Conservation (phyloP, 2,797 vertebrate genomes). For the Cirrhinus mrigala region DNA sequence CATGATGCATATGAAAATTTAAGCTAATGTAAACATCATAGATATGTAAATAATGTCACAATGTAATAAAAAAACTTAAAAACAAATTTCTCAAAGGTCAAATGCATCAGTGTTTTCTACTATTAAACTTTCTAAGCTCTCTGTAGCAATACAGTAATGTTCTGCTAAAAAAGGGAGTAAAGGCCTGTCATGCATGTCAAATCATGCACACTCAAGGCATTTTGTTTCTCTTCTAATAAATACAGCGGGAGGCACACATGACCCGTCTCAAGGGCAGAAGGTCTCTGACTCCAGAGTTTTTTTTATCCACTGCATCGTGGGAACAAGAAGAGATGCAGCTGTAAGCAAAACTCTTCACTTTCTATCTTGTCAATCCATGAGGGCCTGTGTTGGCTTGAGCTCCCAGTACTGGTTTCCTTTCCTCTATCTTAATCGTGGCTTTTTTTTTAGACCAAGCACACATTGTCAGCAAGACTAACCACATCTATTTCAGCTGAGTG, state of each 20-base stretch:
- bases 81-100: neutral
- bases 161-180: neutral
- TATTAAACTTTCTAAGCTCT: neutral
- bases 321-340: slow-evolving; percentile 26
- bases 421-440: neutral
- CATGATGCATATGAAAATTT: neutral
- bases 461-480: neutral
- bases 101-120: neutral
- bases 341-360: slow-evolving; percentile 22
- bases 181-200: neutral
- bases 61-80: too few species aligned
- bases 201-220: neutral
- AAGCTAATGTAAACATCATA: neutral
- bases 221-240: slow-evolving; percentile 29
- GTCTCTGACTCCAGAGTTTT: slow-evolving; percentile 38
- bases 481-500: neutral
- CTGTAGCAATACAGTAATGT: neutral
- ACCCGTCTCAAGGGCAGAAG: slow-evolving; percentile 56
- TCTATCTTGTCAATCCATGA: slow-evolving; percentile 8
- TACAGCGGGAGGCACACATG: slow-evolving; percentile 54
- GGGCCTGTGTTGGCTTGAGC: neutral
- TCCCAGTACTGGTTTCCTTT: neutral
- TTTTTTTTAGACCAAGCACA: neutral
- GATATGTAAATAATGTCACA: neutral
- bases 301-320: slow-evolving; percentile 60